Evolutionary conservation across 1,140 invertebrate genomes (phyloP).

Genomic region (Tetragnatha versicolor): DNA sequence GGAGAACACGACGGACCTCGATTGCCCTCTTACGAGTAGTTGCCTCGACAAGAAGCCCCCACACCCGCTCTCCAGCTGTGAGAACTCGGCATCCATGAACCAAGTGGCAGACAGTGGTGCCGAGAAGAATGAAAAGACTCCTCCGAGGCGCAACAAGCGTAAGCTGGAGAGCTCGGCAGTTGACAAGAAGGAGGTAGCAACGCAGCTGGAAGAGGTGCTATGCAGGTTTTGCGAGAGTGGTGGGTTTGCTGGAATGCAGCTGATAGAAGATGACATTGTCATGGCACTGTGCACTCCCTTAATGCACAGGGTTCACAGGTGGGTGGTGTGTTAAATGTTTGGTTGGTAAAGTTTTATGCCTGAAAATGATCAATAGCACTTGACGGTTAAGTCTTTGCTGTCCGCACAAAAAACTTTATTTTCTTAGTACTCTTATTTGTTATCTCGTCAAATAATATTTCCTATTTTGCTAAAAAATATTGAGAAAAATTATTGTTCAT

Average conservation of each 20-base stretch:
- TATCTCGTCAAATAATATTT: no score
- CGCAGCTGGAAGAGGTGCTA: slow-evolving; percentile 26
- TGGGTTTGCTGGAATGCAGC: slow-evolving; percentile 44
- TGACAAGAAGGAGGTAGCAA: slow-evolving; percentile 15
- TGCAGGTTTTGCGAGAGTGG: slow-evolving; percentile 50
- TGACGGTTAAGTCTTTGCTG: no score
- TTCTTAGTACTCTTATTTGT: no score
- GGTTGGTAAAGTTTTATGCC: no score
- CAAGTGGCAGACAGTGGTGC: neutral
- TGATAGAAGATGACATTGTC: slow-evolving; percentile 18
- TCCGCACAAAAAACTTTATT: no score
- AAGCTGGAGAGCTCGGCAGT: slow-evolving; percentile 21
- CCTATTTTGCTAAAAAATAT: no score
- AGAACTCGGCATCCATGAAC: slow-evolving; percentile 33
- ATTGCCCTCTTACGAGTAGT: neutral
- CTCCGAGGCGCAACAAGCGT: slow-evolving; percentile 15
- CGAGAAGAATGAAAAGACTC: neutral
- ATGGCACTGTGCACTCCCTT: slow-evolving; percentile 43
- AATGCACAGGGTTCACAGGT: slow-evolving; percentile 38
- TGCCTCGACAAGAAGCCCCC: slow-evolving; percentile 2
- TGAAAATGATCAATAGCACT: no score
- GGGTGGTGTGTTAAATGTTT: no score
- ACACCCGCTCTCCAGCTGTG: slow-evolving; percentile 21
- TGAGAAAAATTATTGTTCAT: no score
- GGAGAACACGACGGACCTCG: neutral